These are phyloP conservation scores for Cryptus viduatorius DNA, from an alignment of 2,888 invertebrate genomes.

Conservation along the genomic window DNA sequence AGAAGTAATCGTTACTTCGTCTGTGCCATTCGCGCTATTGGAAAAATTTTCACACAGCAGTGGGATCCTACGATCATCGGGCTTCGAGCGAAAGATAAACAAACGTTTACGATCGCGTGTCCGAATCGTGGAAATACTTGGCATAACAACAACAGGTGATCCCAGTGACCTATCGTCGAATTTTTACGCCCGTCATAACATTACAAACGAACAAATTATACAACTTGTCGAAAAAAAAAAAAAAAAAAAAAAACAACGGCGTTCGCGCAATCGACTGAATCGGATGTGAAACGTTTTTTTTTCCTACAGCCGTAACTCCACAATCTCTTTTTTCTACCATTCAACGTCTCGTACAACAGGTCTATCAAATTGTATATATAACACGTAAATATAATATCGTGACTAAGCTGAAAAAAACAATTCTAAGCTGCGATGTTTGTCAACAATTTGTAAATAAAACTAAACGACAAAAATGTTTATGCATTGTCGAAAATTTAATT, in stretches of 20 bases:
- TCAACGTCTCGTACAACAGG: conserved; percentile 23
- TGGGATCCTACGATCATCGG: neutral
- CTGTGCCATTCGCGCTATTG: conserved; percentile 49
- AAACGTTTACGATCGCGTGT: conserved; percentile 8
- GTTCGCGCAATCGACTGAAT: neutral
- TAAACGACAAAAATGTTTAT: conserved; percentile 49
- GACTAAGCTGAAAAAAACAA: conserved; percentile 30
- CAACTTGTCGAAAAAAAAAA: conserved; percentile 11
- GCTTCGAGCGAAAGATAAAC: neutral
- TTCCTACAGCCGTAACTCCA: neutral
- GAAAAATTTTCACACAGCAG: conserved; percentile 8
- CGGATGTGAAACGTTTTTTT: neutral
- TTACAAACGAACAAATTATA: neutral
- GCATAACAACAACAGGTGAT: neutral
- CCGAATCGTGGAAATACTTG: neutral
- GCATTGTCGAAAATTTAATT: conserved; percentile 7
- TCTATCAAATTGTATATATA: conserved; percentile 56
- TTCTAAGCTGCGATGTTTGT: conserved; percentile 49
- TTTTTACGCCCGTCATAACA: neutral
- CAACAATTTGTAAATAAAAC: conserved; percentile 65
- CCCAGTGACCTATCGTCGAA: neutral
- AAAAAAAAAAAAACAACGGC: neutral
- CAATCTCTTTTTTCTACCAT: conserved; percentile 11
- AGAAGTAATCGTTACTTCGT: conserved; percentile 42
- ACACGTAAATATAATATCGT: conserved; percentile 26